Conservation (phyloP, 2,888 invertebrate genomes). For the Leptura quadrifasciata region DNA sequence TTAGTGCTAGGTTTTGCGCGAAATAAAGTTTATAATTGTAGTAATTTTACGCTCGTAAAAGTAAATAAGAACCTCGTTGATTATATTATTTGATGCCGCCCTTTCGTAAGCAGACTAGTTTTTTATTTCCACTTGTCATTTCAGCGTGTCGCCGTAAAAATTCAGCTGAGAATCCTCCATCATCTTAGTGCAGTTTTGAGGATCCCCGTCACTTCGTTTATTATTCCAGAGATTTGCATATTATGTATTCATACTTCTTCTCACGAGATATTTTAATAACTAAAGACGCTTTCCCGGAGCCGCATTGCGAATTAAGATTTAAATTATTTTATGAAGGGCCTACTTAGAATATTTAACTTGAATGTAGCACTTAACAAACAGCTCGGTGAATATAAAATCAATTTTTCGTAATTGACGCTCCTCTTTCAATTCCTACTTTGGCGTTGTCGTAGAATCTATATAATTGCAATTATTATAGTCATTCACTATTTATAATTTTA, state of each 20-base stretch:
- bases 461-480: not conserved
- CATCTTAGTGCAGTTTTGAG: constrained; percentile 11
- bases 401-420: constrained; percentile 41
- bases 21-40: not conserved
- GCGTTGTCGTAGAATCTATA: not conserved
- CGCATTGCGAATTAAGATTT: constrained; percentile 53
- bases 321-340: constrained; percentile 51
- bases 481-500: too few relatives aligned
- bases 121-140: constrained; percentile 1
- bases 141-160: constrained; percentile 7
- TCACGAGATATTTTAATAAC: constrained; percentile 62
- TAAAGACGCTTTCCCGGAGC: constrained; percentile 52
- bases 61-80: constrained; percentile 1
- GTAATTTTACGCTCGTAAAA: not conserved
- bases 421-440: not conserved
- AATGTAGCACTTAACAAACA: constrained; percentile 39
- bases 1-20: too few relatives aligned
- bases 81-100: constrained; percentile 3
- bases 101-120: not conserved
- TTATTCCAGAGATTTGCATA: constrained; percentile 62
- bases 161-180: constrained; percentile 4
- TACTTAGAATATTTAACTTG: constrained; percentile 7
- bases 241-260: constrained; percentile 58
- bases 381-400: constrained; percentile 43
- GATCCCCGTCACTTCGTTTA: constrained; percentile 56